phyloP scores from a whole-genome alignment of 2,888 invertebrate species.

The Listrodromus nycthemerus region DNA sequence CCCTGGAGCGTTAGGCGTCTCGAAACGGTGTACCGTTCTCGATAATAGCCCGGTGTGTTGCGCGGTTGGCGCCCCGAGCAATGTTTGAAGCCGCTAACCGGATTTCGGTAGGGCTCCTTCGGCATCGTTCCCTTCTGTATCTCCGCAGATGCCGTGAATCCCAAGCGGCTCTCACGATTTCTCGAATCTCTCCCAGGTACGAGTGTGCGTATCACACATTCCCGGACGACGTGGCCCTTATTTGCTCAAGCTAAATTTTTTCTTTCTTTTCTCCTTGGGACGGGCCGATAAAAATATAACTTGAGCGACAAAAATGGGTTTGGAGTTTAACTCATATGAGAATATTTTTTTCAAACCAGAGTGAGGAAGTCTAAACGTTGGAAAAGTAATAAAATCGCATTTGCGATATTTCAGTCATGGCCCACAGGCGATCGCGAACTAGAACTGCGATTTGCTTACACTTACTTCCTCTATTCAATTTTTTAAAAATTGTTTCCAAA shows the following conservation, averaged over 20 bases:
- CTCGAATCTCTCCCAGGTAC: constrained; percentile 24
- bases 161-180: constrained; percentile 27
- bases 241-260: background rate
- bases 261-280: no score
- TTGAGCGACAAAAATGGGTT: no score
- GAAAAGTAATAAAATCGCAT: background rate
- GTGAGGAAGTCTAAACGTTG: background rate
- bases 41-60: constrained; percentile 46
- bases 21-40: constrained; percentile 37
- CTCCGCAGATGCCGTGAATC: constrained; percentile 1
- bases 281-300: no score
- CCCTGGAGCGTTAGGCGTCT: constrained; percentile 25
- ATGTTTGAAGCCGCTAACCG: constrained; percentile 50
- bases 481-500: no score
- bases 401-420: background rate
- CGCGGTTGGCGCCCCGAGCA: constrained; percentile 9
- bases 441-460: constrained; percentile 43
- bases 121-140: constrained; percentile 9
- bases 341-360: background rate
- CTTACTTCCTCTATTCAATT: no score
- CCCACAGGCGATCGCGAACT: constrained; percentile 26
- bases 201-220: constrained; percentile 4
- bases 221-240: background rate
- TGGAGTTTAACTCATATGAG: no score
- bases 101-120: constrained; percentile 31